A percentile compares a stretch with the other conserved stretches of the same genome.
phyloP scores from a whole-genome alignment of 2,888 invertebrate species.

The Tetheella fluctuosa region DNA sequence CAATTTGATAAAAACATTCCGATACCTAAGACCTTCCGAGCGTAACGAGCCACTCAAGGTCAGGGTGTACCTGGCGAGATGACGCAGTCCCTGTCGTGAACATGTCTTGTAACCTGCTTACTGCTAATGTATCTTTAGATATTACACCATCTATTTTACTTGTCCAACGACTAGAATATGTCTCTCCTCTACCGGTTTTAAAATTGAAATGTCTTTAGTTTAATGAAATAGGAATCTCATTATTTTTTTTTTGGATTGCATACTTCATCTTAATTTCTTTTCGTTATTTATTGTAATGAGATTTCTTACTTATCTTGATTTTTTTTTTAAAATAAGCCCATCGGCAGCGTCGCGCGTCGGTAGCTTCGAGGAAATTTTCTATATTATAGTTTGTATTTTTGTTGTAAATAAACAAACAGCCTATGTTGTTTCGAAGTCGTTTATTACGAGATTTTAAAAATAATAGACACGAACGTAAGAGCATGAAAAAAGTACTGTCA shows the following conservation, averaged over 20 bases:
- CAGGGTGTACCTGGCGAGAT: constrained; percentile 44
- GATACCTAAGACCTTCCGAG: constrained; percentile 46
- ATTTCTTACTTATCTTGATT: too few relatives aligned
- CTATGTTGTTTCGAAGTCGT: too few relatives aligned
- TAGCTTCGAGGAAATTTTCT: too few relatives aligned
- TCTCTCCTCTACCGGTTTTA: not conserved
- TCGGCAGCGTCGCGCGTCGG: too few relatives aligned
- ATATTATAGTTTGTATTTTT: too few relatives aligned
- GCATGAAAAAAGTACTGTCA: too few relatives aligned
- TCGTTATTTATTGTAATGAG: too few relatives aligned
- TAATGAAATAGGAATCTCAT: not conserved
- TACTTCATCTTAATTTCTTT: not conserved
- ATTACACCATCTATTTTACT: constrained; percentile 12
- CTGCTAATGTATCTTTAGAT: constrained; percentile 9
- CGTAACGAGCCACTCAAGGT: constrained; percentile 57
- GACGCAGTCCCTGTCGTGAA: constrained; percentile 24
- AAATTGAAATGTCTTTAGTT: not conserved
- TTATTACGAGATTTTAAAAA: too few relatives aligned
- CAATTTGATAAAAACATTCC: constrained; percentile 30
- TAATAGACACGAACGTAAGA: too few relatives aligned
- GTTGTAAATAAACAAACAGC: too few relatives aligned
- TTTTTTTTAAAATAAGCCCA: too few relatives aligned
- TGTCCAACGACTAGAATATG: not conserved
- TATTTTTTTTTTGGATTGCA: not conserved
- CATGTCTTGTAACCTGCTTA: constrained; percentile 26